These are phyloP conservation scores for Acanthosepion esculentum DNA, from an alignment of 2,888 invertebrate species.

Conservation along the genomic window DNA sequence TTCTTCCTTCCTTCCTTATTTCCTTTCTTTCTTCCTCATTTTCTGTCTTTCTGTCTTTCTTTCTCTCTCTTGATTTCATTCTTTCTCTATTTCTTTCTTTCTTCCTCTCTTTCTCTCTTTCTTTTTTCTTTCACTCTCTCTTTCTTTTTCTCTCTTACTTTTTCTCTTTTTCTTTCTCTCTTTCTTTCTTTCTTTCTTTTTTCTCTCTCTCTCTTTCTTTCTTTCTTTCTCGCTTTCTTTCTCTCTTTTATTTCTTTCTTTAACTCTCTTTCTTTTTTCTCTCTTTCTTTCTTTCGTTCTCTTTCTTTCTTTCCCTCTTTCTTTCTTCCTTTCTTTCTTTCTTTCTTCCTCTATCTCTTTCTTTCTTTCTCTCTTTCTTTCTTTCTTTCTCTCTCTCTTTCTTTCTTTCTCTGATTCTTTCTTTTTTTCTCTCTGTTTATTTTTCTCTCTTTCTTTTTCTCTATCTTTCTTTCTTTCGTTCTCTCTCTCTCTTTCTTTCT, in stretches of 20 bases:
- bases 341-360: conserved; percentile 45
- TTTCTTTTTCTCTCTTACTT: not conserved
- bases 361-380: conserved; percentile 49
- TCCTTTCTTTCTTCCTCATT: conserved; percentile 44
- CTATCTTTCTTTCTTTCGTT: too few relatives aligned
- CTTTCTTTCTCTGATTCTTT: not conserved
- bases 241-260: not conserved
- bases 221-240: too few relatives aligned
- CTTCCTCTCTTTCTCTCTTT: conserved; percentile 49
- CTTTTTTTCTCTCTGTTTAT: not conserved
- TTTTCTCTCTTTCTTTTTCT: not conserved
- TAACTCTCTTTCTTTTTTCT: too few relatives aligned
- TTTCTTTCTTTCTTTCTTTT: too few relatives aligned
- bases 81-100: conserved; percentile 47
- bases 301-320: conserved; percentile 47
- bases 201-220: too few relatives aligned
- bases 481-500: too few relatives aligned
- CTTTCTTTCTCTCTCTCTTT: conserved; percentile 49
- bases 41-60: conserved; percentile 46
- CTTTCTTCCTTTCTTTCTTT: conserved; percentile 49
- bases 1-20: not conserved
- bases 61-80: conserved; percentile 49
- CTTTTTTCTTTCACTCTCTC: conserved; percentile 25
- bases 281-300: conserved; percentile 40
- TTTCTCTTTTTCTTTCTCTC: not conserved